Evolutionary conservation across 2,113 vertebrate genomes (phyloP), one percentile per base, ranked within the genome.

Genomic region (Hippopotamus amphibius): DNA sequence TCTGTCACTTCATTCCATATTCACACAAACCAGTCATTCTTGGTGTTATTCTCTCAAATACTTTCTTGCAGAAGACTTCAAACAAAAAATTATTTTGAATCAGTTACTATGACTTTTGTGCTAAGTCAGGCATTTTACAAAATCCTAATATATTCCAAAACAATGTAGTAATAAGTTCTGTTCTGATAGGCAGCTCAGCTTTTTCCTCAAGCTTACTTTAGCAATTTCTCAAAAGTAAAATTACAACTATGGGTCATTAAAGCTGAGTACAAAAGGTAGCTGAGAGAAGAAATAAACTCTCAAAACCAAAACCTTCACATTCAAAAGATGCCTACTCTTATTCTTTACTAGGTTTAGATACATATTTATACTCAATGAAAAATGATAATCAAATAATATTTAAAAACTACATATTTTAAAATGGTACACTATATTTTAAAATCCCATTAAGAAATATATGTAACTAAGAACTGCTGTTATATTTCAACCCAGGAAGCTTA

Each of bases 201-300:
- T 46, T 55, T 92, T 48, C 11, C 63, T 93, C 84, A 94, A 89
- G 87, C 22, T 89, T 83, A 86, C 13, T 88, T 96, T 69, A 89
- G 26, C 63, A 84, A 87, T 71, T 94, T 95, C 74, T 92, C 43
- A 65, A 90, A 91, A 93, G n/a, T 55, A 88, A 97, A 89, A 74
- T 82, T 71, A 66, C 9, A 81, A 48, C 30, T 89, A 12, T 26
- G 37, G 87, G 61, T 89, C n/a, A 96, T 43, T 77, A 81, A 81
- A 93, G 19, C 59, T 85, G 7, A 82, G 22, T 46, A 94, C 50
- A 92, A 89, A 94, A 95, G 33, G 24, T 10, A 92, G 79, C 86
- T 37, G 24, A 90, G 85, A 81, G n/a, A 92, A 94, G 43, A 84
- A 11, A 77, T 21, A 81, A 92, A 88, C 8, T 69, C 55, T 85